Conservation (phyloP, 2,888 invertebrate genomes). For the Spialia ferax region DNA sequence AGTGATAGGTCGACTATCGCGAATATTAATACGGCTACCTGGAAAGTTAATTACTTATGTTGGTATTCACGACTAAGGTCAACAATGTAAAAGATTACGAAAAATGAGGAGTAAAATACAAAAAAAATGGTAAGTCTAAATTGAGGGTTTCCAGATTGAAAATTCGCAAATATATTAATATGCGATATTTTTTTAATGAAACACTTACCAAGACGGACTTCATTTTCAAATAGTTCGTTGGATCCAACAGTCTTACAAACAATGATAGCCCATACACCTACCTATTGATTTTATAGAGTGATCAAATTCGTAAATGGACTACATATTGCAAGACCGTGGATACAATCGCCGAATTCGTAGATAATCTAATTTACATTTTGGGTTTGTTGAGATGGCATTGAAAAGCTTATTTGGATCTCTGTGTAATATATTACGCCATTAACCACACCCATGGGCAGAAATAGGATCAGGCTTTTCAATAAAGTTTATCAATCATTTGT, state of each 20-base stretch:
- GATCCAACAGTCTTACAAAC: conserved; percentile 56
- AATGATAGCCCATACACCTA: conserved; percentile 65
- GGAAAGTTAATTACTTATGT: neutral
- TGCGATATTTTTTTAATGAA: conserved; percentile 7
- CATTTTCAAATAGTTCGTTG: conserved; percentile 62
- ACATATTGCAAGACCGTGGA: conserved; percentile 70
- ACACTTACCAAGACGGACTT: conserved; percentile 72
- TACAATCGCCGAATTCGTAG: conserved; percentile 65
- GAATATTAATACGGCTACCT: conserved; percentile 44
- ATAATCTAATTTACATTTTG: conserved; percentile 76
- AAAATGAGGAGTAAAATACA: too few relatives aligned
- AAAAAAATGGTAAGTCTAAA: neutral
- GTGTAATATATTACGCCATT: conserved; percentile 66
- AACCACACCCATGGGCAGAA: conserved; percentile 59
- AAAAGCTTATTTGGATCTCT: conserved; percentile 67
- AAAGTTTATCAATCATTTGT: conserved; percentile 27
- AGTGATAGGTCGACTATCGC: conserved; percentile 38
- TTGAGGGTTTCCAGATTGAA: neutral
- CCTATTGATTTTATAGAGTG: conserved; percentile 76
- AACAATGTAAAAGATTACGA: too few relatives aligned
- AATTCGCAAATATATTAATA: conserved; percentile 1
- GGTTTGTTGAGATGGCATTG: conserved; percentile 71
- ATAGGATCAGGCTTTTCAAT: conserved; percentile 41
- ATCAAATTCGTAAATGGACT: conserved; percentile 74
- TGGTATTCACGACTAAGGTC: too few relatives aligned